Percentiles rank a stretch among this genome's conserved stretches.
Evolutionary conservation across 2,797 vertebrate genomes (phyloP).

Genomic region (Oreonectes daqikongensis): DNA sequence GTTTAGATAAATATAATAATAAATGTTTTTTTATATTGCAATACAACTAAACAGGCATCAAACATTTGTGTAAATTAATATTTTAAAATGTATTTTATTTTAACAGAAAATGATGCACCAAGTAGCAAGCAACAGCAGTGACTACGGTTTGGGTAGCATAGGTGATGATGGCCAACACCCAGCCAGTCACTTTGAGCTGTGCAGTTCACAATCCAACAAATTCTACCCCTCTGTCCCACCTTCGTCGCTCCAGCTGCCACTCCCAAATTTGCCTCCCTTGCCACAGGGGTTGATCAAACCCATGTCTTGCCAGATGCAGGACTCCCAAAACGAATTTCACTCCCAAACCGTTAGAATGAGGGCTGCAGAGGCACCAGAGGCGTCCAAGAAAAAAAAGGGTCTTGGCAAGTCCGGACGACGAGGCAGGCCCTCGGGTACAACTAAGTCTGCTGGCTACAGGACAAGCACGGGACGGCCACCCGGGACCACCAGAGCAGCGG

Average conservation of each 20-base stretch:
- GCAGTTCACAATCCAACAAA: constrained; percentile 88
- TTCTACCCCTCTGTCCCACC: constrained; percentile 81
- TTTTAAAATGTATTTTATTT: constrained; percentile 14
- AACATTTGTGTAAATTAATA: neutral
- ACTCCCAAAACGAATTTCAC: constrained; percentile 84
- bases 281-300: constrained; percentile 88
- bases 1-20: neutral
- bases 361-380: constrained; percentile 82
- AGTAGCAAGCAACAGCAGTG: constrained; percentile 86
- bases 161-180: constrained; percentile 89
- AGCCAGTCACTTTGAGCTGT: constrained; percentile 91
- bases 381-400: constrained; percentile 96
- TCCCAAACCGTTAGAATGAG: constrained; percentile 86
- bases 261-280: constrained; percentile 72
- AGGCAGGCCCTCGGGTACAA: constrained; percentile 95
- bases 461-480: constrained; percentile 97
- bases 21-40: neutral
- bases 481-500: constrained; percentile 96
- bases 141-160: constrained; percentile 90
- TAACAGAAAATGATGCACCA: constrained; percentile 98
- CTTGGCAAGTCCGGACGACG: constrained; percentile 90
- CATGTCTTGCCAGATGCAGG: constrained; percentile 90
- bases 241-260: constrained; percentile 75
- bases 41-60: neutral
- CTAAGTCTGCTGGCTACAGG: constrained; percentile 97